Base-by-base conservation (phyloP, 2,888 invertebrate genomes). In the Steromphala cineraria region DNA sequence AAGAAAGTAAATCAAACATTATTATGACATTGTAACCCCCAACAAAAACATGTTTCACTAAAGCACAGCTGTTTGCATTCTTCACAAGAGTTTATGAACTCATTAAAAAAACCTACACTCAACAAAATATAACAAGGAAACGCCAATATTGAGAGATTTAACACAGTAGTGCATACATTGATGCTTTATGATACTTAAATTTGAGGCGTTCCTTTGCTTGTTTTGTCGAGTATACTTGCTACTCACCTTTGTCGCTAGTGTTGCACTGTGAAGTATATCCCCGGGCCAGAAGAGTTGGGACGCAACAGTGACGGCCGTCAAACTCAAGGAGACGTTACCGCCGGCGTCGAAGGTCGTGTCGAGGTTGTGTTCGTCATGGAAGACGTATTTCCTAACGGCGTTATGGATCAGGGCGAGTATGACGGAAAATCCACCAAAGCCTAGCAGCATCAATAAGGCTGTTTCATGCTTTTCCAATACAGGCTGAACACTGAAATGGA, bases 311-410 rank as follows among this genome's bases (percentile, higher is more conserved):
- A 91, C 91, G 2, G 91, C 91, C 7, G 91, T 91, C 75, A 91
- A 81, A 78, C 90, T 90, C 53, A 90, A 82, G 78, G 89, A 90
- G 52, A 91, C 90, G 84, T 91, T 90, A 46, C 91, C 91, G 28
- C 91, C 91, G 7, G 91, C 91, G 85, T 91, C 91, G 84, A 91
- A 91, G 17, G 91, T 91, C 53, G 91, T 90, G 81, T 91, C 91
- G 53, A 91, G 86, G 80, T 90, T 91, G 78, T 91, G 90, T 78
- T 90, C 90, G 75, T 91, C 91, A 67, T 91, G 91, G 81, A 90
- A 91, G 17, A 91, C 88, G 79, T 91, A 85, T 80, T 90, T 90
- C 62, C 91, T 82, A 56, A 90, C 86, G 55, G 89, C 88, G 81
- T 91, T 91, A 82, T 91, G 89, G 40, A 91, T 80, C 36, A 90